Evolutionary conservation across 2,113 vertebrate species (phyloP).

Genomic region (Protomyctophum bolini): DNA sequence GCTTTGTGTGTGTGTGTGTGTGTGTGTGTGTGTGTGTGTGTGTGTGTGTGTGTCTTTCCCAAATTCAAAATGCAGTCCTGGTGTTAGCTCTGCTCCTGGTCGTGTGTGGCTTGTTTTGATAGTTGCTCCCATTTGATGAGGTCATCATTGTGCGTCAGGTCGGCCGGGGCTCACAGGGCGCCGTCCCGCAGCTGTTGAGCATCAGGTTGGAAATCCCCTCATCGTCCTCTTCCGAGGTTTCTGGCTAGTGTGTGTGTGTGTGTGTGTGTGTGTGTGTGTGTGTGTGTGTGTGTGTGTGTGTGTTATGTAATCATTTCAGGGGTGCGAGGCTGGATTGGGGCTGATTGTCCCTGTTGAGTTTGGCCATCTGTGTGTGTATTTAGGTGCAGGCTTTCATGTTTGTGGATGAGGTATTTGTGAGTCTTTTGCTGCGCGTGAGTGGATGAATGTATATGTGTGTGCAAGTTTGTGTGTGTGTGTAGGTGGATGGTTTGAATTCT

Average conservation of each 20-base stretch:
- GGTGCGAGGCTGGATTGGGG: background rate
- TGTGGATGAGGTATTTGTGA: constrained; percentile 41
- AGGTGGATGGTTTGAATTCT: constrained; percentile 37
- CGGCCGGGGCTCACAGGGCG: constrained; percentile 39
- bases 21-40: background rate
- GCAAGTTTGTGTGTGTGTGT: constrained; percentile 33
- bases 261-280: constrained; percentile 3
- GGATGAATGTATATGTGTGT: background rate
- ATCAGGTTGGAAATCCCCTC: constrained; percentile 71
- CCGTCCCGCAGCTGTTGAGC: constrained; percentile 59
- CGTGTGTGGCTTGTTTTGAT: constrained; percentile 45
- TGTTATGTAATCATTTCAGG: constrained; percentile 1
- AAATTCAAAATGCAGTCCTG: background rate
- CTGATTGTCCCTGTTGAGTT: constrained; percentile 48
- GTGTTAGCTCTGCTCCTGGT: constrained; percentile 12
- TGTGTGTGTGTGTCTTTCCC: background rate
- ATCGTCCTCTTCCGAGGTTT: constrained; percentile 11
- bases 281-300: background rate
- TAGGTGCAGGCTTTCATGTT: constrained; percentile 48
- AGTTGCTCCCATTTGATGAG: constrained; percentile 50
- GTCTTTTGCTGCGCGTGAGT: constrained; percentile 29
- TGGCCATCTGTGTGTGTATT: constrained; percentile 61
- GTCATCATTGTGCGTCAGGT: constrained; percentile 61
- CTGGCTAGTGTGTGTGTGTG: constrained; percentile 5
- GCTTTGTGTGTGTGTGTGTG: background rate